A percentile compares a stretch with the other conserved stretches of the same genome.
Evolutionary conservation across 2,888 invertebrate species (phyloP).

Genomic region (Drosophila incognita): DNA sequence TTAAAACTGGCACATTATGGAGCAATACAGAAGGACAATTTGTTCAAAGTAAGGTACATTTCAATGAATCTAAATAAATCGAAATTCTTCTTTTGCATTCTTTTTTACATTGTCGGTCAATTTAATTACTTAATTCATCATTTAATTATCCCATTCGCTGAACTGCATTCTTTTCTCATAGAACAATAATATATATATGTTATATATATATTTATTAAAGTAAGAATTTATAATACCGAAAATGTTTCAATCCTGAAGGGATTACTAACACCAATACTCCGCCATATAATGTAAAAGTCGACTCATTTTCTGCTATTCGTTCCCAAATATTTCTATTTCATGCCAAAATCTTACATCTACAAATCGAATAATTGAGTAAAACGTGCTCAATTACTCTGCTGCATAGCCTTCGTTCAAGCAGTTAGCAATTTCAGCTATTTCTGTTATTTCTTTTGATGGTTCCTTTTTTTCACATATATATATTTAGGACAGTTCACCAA

Average conservation of each 20-base stretch:
- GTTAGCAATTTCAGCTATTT: slow-evolving; percentile 4
- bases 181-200: neutral
- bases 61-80: neutral
- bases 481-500: slow-evolving; percentile 42
- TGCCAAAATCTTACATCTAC: slow-evolving; percentile 11
- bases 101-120: neutral
- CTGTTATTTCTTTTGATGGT: neutral
- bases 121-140: neutral
- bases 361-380: slow-evolving; percentile 50
- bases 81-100: neutral
- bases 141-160: neutral
- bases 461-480: neutral
- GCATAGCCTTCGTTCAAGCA: slow-evolving; percentile 16
- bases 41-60: neutral
- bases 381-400: slow-evolving; percentile 52
- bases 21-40: too few species aligned
- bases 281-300: neutral
- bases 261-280: neutral
- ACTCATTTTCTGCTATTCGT: neutral
- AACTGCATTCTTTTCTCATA: neutral
- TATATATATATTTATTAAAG: neutral
- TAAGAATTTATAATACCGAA: neutral
- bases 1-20: neutral
- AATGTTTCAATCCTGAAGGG: neutral
- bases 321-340: neutral